A percentile compares a stretch with the other conserved stretches of the same genome.
These are phyloP conservation scores for Portunus trituberculatus DNA, from an alignment of 1,140 invertebrate species.

Conservation along the genomic window DNA sequence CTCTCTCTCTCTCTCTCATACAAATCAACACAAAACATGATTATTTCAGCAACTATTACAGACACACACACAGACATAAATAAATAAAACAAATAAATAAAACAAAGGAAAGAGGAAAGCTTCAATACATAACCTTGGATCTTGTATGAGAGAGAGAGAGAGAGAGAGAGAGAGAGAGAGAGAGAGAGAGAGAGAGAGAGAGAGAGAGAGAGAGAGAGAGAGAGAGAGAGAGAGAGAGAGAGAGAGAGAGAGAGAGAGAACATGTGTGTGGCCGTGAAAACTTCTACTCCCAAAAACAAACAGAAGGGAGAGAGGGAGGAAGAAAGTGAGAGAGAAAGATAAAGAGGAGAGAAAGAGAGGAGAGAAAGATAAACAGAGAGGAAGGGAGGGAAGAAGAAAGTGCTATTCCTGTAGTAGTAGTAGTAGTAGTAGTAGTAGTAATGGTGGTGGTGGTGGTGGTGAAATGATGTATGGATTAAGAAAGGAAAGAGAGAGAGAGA, in stretches of 20 bases:
- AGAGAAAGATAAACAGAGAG: neutral
- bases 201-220: slow-evolving; percentile 2
- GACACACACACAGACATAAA: too few relatives aligned
- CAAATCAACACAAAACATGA: too few relatives aligned
- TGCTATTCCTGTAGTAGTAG: neutral
- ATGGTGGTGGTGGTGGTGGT: neutral
- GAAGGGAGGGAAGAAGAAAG: neutral
- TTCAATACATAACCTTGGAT: too few relatives aligned
- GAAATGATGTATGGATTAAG: neutral
- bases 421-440: neutral
- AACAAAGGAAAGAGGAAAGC: too few relatives aligned
- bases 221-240: neutral
- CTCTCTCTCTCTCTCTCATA: too few relatives aligned
- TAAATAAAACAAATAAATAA: too few relatives aligned
- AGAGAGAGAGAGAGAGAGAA: too few relatives aligned
- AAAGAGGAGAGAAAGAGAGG: neutral
- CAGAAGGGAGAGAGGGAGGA: neutral
- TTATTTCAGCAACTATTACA: too few relatives aligned
- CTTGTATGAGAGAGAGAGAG: neutral
- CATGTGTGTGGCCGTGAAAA: too few relatives aligned
- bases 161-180: neutral
- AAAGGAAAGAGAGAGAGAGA: neutral
- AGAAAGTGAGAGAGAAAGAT: neutral
- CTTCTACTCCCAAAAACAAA: too few relatives aligned
- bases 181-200: neutral